phyloP scores from a whole-genome alignment of 2,888 invertebrate genomes.

The Thecocarcelia acutangulata region DNA sequence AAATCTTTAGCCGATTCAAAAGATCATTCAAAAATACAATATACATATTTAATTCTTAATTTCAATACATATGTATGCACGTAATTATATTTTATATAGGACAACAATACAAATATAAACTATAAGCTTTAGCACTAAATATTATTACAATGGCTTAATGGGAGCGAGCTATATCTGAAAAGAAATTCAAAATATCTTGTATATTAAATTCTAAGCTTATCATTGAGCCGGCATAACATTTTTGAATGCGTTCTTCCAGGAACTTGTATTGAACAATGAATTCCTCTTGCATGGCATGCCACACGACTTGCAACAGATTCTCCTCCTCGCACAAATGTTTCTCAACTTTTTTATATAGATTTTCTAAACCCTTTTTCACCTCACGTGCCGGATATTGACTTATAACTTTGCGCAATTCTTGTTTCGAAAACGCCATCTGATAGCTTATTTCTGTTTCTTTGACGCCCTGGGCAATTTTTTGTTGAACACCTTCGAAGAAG shows the following conservation, averaged over 20 bases:
- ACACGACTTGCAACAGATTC: slow-evolving; percentile 96
- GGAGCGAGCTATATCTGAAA: slow-evolving; percentile 98
- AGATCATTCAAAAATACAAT: no score
- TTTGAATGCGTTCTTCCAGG: slow-evolving; percentile 94
- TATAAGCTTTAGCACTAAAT: not conserved
- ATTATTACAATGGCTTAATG: slow-evolving; percentile 84
- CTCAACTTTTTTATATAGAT: slow-evolving; percentile 96
- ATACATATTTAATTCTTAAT: no score
- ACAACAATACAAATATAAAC: not conserved
- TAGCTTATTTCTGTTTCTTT: slow-evolving; percentile 98
- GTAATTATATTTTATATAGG: no score
- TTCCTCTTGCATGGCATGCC: slow-evolving; percentile 99
- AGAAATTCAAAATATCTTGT: slow-evolving; percentile 96
- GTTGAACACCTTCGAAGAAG: slow-evolving; percentile 98
- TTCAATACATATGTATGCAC: no score
- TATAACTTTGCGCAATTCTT: slow-evolving; percentile 96
- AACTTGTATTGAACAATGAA: slow-evolving; percentile 97
- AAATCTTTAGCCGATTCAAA: no score
- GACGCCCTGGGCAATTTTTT: slow-evolving; percentile 95
- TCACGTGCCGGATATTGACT: slow-evolving; percentile 95
- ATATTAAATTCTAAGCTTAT: slow-evolving; percentile 97
- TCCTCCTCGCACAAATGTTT: slow-evolving; percentile 98
- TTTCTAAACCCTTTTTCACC: slow-evolving; percentile 95
- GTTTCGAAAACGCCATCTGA: slow-evolving; percentile 98
- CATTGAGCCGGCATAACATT: slow-evolving; percentile 98